phyloP scores from a whole-genome alignment of 2,113 vertebrate species.

The Chiloscyllium plagiosum region DNA sequence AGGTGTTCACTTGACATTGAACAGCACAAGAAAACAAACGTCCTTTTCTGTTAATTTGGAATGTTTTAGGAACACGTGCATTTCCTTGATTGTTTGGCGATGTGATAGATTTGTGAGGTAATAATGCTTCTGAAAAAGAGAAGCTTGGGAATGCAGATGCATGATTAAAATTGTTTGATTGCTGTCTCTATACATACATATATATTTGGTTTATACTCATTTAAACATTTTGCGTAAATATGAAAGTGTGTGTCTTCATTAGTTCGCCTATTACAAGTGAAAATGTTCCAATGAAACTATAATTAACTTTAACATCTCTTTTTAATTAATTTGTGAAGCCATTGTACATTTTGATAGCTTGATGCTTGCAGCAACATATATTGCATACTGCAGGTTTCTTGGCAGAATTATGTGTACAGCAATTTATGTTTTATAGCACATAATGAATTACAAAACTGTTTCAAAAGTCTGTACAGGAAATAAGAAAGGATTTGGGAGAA shows the following conservation, averaged over 20 bases:
- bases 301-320: slow-evolving; percentile 22
- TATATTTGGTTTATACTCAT: neutral
- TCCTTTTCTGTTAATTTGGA: neutral
- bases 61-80: neutral
- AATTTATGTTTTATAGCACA: slow-evolving; percentile 5
- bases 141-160: neutral
- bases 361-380: neutral
- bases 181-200: neutral
- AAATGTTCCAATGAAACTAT: slow-evolving; percentile 21
- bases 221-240: slow-evolving; percentile 15
- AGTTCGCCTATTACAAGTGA: neutral
- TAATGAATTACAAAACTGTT: neutral
- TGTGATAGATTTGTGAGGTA: neutral
- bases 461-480: neutral
- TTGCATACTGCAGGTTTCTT: neutral
- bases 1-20: neutral
- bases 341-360: slow-evolving; percentile 18
- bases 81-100: neutral
- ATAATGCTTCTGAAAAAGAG: neutral
- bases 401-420: neutral
- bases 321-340: slow-evolving; percentile 19
- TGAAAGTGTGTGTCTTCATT: neutral
- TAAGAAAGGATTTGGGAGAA: neutral
- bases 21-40: neutral
- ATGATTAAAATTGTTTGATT: slow-evolving; percentile 9